Evolutionary conservation across 2,113 vertebrate genomes (phyloP).

Genomic region (Lycocorax pyrrhopterus): DNA sequence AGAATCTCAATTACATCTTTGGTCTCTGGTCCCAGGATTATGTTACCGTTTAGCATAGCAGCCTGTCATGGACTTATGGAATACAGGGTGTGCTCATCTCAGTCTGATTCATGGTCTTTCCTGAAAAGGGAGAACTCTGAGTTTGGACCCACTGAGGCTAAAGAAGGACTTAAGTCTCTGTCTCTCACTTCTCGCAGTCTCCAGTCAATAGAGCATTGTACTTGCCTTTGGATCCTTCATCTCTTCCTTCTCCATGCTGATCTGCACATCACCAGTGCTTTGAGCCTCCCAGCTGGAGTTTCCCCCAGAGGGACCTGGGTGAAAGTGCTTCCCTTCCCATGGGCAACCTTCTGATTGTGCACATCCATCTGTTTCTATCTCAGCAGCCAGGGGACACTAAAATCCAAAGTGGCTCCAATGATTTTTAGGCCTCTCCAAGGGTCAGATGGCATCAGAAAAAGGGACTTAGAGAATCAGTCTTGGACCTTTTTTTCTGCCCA

Average conservation of each 20-base stretch:
- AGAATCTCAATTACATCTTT: background rate
- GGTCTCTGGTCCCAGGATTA: background rate
- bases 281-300: background rate
- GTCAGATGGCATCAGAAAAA: background rate
- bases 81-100: background rate
- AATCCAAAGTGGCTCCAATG: background rate
- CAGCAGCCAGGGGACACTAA: background rate
- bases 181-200: background rate
- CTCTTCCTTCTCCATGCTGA: background rate
- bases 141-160: background rate
- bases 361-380: background rate
- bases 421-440: background rate
- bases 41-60: background rate
- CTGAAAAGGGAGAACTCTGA: background rate
- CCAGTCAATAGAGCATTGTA: background rate
- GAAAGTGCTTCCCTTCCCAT: background rate
- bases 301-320: background rate
- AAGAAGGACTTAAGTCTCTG: background rate
- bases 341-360: background rate
- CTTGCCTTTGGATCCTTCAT: background rate
- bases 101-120: background rate
- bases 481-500: background rate
- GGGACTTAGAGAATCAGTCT: background rate
- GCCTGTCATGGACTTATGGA: background rate
- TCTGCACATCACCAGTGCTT: background rate